Percentiles rank a stretch among this genome's conserved stretches.
Evolutionary conservation across 2,797 vertebrate species (phyloP).

Genomic region (Leuciscus waleckii): DNA sequence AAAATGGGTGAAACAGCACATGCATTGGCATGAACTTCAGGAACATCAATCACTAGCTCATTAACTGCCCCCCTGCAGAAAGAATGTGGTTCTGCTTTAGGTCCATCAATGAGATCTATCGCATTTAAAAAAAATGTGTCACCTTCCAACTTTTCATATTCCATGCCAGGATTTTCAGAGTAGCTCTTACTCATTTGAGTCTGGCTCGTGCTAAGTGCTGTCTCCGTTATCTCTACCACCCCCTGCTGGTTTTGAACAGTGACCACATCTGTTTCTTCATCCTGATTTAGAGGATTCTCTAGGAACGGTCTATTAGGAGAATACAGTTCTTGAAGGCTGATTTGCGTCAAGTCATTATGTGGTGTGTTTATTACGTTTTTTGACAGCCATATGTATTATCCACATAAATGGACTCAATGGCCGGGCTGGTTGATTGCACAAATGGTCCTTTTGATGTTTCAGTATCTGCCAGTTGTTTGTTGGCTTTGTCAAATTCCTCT

Average conservation of each 20-base stretch:
- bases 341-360: constrained; percentile 5
- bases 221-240: constrained; percentile 6
- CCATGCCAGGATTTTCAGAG: background rate
- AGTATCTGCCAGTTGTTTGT: background rate
- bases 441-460: constrained; percentile 9
- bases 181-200: background rate
- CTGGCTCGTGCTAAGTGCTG: background rate
- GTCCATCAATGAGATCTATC: background rate
- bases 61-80: background rate
- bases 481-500: background rate
- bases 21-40: background rate
- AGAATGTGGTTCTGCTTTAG: background rate
- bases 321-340: background rate
- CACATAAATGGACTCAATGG: constrained; percentile 10
- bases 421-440: background rate
- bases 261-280: constrained; percentile 2
- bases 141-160: background rate
- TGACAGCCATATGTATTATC: background rate
- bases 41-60: background rate
- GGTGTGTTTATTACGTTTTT: constrained; percentile 12
- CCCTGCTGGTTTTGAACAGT: constrained; percentile 22
- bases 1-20: background rate
- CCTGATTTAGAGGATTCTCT: constrained; percentile 15
- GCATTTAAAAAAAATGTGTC: background rate
- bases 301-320: background rate